Base-by-base conservation (phyloP, 1,140 invertebrate genomes). In the Protaetia brevitarsis region DNA sequence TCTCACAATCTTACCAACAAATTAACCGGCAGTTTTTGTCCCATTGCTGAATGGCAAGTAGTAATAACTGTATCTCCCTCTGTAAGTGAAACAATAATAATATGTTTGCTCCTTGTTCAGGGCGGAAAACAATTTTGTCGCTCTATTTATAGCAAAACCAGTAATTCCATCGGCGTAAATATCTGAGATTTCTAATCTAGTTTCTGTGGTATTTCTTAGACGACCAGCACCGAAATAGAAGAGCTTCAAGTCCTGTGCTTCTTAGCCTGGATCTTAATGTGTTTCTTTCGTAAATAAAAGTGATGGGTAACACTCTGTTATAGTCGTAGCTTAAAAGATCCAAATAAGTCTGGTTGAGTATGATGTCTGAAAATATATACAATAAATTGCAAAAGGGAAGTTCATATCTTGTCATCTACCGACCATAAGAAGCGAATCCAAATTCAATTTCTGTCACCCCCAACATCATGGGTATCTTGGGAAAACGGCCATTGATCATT, bases 391-490 rank as follows among this genome's bases (percentile, higher is more conserved):
- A 51, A 8, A 8, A 13, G 5, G 21, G 21, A 6, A 6, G 21
- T 6, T 19, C 10, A 6, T 19, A 51, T 13, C 6, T 13, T 6
- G 21, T 51, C 6, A 34, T n/a, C n/a, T 34, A 34, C 78, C 77
- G 66, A 84, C 82, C 74, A 60, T 78, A 78, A 0, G 82, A 82
- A 64, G 78, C 76, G 30, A 79, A 81, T 31, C 79, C 82, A 72
- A 88, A 86, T 73, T 89, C 88, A 59, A 87, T 81, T 65, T 82
- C 79, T 0, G 84, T 87, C 56, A 86, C 78, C 57, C 87, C 87
- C 63, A 84, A 80, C n/a, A 89, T 84, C 11, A 85, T 71, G 3
- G 88, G 88, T 11, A 88, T 82, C 21, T 86, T 79, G 60, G 84
- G 73, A 63, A 87, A 82, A 3, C 83, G 79, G 23, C 85, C 84